Evolutionary conservation across 2,888 invertebrate genomes (phyloP).

Genomic region (Panorpa germanica): DNA sequence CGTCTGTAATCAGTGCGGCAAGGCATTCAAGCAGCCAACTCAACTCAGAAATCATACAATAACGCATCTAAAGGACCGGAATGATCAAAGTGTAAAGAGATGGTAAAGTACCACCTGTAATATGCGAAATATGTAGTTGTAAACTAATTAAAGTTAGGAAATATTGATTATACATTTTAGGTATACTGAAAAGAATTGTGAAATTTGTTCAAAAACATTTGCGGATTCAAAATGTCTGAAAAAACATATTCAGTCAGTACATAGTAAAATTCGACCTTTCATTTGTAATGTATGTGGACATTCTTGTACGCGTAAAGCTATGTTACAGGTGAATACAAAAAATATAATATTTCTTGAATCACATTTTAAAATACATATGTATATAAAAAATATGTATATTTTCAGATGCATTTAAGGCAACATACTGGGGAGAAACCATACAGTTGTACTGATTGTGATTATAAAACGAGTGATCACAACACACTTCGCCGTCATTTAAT

Average conservation of each 20-base stretch:
- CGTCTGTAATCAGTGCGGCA: constrained; percentile 32
- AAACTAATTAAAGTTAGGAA: too few species aligned
- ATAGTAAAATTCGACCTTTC: constrained; percentile 52
- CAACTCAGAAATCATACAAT: constrained; percentile 41
- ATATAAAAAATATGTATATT: constrained; percentile 9
- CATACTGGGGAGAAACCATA: constrained; percentile 66
- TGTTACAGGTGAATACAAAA: constrained; percentile 28
- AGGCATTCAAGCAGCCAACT: constrained; percentile 37
- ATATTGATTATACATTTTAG: too few species aligned
- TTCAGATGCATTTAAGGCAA: constrained; percentile 47
- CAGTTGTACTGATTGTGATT: constrained; percentile 46
- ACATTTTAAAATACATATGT: constrained; percentile 5
- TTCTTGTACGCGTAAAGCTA: constrained; percentile 48
- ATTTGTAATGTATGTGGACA: constrained; percentile 58
- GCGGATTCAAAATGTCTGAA: constrained; percentile 47
- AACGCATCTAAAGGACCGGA: constrained; percentile 24
- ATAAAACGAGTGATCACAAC: constrained; percentile 56
- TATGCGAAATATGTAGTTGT: too few species aligned
- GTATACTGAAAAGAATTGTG: constrained; percentile 43
- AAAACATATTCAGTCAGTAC: constrained; percentile 50
- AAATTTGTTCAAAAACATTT: constrained; percentile 45
- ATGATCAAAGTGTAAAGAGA: constrained; percentile 9
- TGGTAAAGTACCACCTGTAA: constrained; percentile 13
- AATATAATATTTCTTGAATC: constrained; percentile 2
- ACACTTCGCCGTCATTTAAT: constrained; percentile 44